These are phyloP conservation scores for Drosophila acutilabella DNA, from an alignment of 2,888 invertebrate genomes.

Conservation along the genomic window DNA sequence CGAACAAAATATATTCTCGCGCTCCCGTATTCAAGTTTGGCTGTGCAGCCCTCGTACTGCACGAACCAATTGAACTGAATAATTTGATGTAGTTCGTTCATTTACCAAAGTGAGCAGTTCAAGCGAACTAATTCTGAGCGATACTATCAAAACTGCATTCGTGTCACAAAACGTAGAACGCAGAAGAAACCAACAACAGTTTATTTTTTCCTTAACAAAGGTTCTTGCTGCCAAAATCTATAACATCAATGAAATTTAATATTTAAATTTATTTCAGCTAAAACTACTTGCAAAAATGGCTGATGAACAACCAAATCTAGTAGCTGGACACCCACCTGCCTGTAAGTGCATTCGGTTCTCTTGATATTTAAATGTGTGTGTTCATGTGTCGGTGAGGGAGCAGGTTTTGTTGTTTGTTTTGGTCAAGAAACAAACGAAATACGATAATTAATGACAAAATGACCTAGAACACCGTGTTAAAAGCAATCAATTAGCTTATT, in stretches of 20 bases:
- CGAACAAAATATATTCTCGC: too few species aligned
- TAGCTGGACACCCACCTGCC: conserved; percentile 96
- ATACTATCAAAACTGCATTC: conserved; percentile 70
- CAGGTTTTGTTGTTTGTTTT: conserved; percentile 16
- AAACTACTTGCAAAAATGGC: conserved; percentile 81
- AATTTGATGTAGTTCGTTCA: too few species aligned
- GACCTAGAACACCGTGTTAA: conserved; percentile 22
- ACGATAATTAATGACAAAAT: background rate
- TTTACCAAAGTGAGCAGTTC: too few species aligned
- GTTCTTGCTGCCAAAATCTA: conserved; percentile 13
- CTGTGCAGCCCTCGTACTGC: too few species aligned
- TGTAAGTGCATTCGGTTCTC: conserved; percentile 86
- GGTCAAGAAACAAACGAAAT: conserved; percentile 5
- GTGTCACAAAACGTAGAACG: conserved; percentile 70
- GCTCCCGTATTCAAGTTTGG: too few species aligned
- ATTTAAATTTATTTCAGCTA: conserved; percentile 23
- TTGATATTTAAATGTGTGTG: background rate
- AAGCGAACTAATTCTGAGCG: conserved; percentile 14
- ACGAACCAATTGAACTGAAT: too few species aligned
- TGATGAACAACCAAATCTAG: conserved; percentile 90
- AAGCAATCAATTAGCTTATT: conserved; percentile 29
- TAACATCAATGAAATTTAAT: background rate
- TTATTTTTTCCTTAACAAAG: conserved; percentile 28
- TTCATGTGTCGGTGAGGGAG: background rate
- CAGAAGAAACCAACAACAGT: conserved; percentile 10